A percentile compares a stretch with the other conserved stretches of the same genome.
Conservation (phyloP, 2,888 invertebrate genomes). For the Chymomyza caudatula region DNA sequence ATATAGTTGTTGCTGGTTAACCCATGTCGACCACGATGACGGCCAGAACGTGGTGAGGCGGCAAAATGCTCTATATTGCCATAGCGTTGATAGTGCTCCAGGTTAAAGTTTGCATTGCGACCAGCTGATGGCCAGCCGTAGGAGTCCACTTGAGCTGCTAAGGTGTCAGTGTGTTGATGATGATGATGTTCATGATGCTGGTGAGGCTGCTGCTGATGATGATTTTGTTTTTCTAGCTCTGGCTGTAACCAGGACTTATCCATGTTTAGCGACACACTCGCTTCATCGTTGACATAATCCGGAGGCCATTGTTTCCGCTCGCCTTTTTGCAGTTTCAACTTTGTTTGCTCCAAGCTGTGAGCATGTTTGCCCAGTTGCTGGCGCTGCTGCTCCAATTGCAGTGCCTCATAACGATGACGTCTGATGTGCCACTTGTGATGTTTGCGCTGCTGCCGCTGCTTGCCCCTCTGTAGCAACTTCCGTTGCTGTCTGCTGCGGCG, state of each 20-base stretch:
- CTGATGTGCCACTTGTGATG: slow-evolving; percentile 20
- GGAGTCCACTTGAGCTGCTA: not conserved
- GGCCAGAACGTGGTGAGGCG: slow-evolving; percentile 68
- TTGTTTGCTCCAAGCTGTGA: slow-evolving; percentile 12
- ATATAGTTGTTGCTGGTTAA: slow-evolving; percentile 27
- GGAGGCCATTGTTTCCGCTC: slow-evolving; percentile 2
- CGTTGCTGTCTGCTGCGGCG: slow-evolving; percentile 20
- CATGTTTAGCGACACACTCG: not conserved
- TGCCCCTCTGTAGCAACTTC: no score
- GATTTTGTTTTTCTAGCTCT: not conserved
- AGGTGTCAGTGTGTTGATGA: not conserved
- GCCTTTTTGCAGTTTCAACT: not conserved
- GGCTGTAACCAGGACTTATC: not conserved
- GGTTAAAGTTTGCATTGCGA: slow-evolving; percentile 45
- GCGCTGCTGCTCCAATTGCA: slow-evolving; percentile 44
- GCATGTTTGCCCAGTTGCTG: slow-evolving; percentile 61
- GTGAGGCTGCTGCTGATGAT: slow-evolving; percentile 7
- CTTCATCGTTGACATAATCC: slow-evolving; percentile 57
- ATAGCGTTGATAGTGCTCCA: slow-evolving; percentile 52
- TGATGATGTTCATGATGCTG: slow-evolving; percentile 12
- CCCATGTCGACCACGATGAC: slow-evolving; percentile 70
- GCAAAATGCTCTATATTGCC: slow-evolving; percentile 44
- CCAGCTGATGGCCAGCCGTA: slow-evolving; percentile 2
- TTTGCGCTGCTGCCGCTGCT: slow-evolving; percentile 20
- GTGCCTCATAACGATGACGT: slow-evolving; percentile 44